Evolutionary conservation across 2,113 vertebrate species (phyloP), one percentile per base, ranked within the genome.

Genomic region (Meleagris gallopavo): DNA sequence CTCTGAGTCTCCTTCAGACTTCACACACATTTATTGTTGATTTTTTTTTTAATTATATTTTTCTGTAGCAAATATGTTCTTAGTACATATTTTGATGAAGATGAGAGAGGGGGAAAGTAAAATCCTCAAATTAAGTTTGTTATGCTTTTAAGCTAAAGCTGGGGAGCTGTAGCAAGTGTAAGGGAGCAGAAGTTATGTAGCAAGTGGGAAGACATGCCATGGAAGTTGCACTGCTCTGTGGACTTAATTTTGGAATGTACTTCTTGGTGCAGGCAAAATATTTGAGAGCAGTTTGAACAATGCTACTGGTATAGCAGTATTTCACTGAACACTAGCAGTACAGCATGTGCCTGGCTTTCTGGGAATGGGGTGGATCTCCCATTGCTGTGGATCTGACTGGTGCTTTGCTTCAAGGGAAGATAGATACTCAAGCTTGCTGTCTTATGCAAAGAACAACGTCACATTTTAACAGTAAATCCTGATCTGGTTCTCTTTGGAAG

Each of bases 221-320:
- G 2, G 29, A 80, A 70, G 8, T 38, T 66, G 27, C 11, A 9
- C 24, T 38, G 3, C 13, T 64, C 5, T 27, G 9, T 16, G 30
- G n/a, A 41, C 79, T 71, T 78, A 41, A 67, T 74, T 14, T 29
- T 67, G 15, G 25, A 25, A 29, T 57, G 19, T 58, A 27, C 13
- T 18, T n/a, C 83, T 80, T 48, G 36, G n/a, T 4, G 8, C 36
- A 70, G 40, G 30, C 17, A 69, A 52, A 5, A 3, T 3, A 40
- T 61, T 66, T 77, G 9, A 38, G 45, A 69, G 22, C 57, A 36
- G 52, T 43, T 65, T 29, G 19, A 57, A 21, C 10, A 32, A n/a
- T 30, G 22, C 13, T n/a, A 45, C 9, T 1, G 11, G 1, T 34
- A 8, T 11, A 38, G n/a, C 0, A 11, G 32, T 71, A 12, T 4